Evolutionary conservation across 2,888 invertebrate genomes (phyloP), one percentile per base, ranked within the genome.

Genomic region (Rotaria sp.): DNA sequence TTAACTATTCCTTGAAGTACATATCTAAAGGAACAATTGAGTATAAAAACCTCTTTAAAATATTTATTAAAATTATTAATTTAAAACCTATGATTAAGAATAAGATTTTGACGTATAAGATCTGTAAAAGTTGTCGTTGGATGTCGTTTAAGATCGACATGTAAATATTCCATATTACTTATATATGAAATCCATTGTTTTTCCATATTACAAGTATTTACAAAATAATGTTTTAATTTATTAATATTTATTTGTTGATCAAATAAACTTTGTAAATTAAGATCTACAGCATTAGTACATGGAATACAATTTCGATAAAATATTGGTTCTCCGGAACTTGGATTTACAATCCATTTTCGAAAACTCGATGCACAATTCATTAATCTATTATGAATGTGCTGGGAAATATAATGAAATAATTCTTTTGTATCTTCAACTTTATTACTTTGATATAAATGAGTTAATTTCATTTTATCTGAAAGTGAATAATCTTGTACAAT

Each of bases 231-330:
- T 67, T 67, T 0, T 21, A 67, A 30, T 67, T 67, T 67, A 13
- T 18, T 18, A 21, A 7, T 5, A 5, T 67, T 0, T 11, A 35
- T 30, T 15, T 35, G 18, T 30, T 67, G 18, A 67, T 67, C 21
- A 35, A 67, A 67, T 67, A 35, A 67, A 30, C 67, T 67, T 35
- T 67, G 67, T 18, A 35, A 15, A 67, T 67, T 67, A 21, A 35
- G 35, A 67, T 67, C 67, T 3, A 67, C 67, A 18, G 35, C 67
- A 67, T 67, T 67, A 2, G 67, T 67, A 67, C 35, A 35, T 4
- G 67, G 67, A 67, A 67, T 18, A 35, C 67, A 67, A 30, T 67
- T 67, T 67, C 67, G 35, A 67, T 67, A 67, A 35, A 67, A 67
- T 15, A 67, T 67, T 67, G 67, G 67, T 67, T 67, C 67, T 21